A percentile compares a stretch with the other conserved stretches of the same genome.
Conservation (phyloP, 2,797 vertebrate genomes). For the Novumbra hubbsi region DNA sequence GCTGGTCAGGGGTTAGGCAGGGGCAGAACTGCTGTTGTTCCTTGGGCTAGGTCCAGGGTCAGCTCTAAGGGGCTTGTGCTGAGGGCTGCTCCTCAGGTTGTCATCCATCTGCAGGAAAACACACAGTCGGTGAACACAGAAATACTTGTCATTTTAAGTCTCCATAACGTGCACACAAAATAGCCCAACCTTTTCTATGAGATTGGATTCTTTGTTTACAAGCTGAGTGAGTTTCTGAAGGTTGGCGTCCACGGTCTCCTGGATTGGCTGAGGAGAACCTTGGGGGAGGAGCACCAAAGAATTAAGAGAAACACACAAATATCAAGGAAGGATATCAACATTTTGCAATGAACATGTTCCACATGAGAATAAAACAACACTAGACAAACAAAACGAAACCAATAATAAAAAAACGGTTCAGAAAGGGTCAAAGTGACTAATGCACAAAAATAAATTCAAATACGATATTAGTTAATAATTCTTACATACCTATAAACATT, state of each 20-base stretch:
- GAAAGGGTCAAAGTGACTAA: no score
- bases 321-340: slow-evolving; percentile 10
- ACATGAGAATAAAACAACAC: no score
- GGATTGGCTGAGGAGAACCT: slow-evolving; percentile 82
- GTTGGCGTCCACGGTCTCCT: slow-evolving; percentile 92
- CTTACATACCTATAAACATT: no score
- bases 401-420: no score
- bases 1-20: slow-evolving; percentile 57
- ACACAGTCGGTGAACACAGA: slow-evolving; percentile 42
- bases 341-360: no score
- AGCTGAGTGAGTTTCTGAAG: slow-evolving; percentile 99
- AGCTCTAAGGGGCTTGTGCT: slow-evolving; percentile 86
- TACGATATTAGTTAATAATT: no score
- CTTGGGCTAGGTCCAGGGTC: slow-evolving; percentile 78
- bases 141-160: no score
- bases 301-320: slow-evolving; percentile 4
- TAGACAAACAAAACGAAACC: no score
- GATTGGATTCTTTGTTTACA: slow-evolving; percentile 99
- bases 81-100: slow-evolving; percentile 95
- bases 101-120: slow-evolving; percentile 89
- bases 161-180: no score
- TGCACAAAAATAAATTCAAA: no score
- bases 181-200: slow-evolving; percentile 95
- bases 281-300: slow-evolving; percentile 24
- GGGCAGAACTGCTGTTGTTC: slow-evolving; percentile 72